These are phyloP conservation scores for Macropus fuliginosus DNA, from an alignment of 2,797 vertebrate species.

Conservation along the genomic window DNA sequence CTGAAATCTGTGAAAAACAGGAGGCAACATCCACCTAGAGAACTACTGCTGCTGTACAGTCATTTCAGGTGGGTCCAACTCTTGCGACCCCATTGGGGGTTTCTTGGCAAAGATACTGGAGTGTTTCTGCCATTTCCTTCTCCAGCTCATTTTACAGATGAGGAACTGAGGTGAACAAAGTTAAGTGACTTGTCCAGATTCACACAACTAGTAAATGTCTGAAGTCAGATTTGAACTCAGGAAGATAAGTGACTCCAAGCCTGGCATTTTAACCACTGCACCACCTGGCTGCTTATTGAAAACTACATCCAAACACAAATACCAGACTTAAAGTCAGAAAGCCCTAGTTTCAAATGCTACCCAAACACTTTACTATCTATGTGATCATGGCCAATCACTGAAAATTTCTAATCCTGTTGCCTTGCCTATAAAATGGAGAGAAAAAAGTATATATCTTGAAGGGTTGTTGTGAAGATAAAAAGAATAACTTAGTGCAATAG, in stretches of 20 bases:
- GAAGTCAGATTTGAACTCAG: neutral
- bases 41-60: neutral
- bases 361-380: neutral
- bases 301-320: neutral
- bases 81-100: neutral
- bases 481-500: neutral
- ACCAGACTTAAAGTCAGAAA: neutral
- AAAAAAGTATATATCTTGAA: neutral
- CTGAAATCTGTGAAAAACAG: neutral
- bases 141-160: neutral
- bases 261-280: neutral
- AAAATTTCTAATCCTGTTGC: neutral
- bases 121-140: neutral
- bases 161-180: neutral
- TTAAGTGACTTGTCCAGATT: neutral
- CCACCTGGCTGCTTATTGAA: neutral
- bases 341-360: neutral
- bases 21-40: neutral
- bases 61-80: neutral
- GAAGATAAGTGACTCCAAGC: neutral
- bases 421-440: neutral
- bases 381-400: neutral
- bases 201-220: neutral
- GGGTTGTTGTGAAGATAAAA: neutral
- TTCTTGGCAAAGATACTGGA: neutral